Evolutionary conservation across 2,113 vertebrate species (phyloP).

Genomic region (Brachypteracias leptosomus): DNA sequence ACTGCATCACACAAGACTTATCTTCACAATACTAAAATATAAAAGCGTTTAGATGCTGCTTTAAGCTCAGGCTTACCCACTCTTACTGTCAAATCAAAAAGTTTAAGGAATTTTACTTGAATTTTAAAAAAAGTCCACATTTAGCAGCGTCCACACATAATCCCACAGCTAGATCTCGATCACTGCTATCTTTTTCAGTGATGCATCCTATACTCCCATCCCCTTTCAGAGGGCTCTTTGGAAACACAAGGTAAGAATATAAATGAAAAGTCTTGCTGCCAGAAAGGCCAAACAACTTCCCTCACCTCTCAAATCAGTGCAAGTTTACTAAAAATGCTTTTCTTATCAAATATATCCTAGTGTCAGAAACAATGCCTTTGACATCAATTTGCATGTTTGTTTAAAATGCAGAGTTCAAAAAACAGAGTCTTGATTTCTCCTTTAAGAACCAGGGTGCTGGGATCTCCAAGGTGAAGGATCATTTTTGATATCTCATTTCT

Average conservation of each 20-base stretch:
- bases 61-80: neutral
- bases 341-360: neutral
- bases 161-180: neutral
- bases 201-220: neutral
- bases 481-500: conserved; percentile 8
- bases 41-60: neutral
- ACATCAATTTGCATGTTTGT: neutral
- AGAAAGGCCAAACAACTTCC: neutral
- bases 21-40: neutral
- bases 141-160: neutral
- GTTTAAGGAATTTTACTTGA: neutral
- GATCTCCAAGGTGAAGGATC: conserved; percentile 24
- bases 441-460: neutral
- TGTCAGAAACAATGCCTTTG: neutral
- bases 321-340: neutral
- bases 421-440: conserved; percentile 6
- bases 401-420: neutral
- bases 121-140: neutral
- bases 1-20: neutral
- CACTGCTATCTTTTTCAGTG: neutral
- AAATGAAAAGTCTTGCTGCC: neutral
- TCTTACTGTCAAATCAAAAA: neutral
- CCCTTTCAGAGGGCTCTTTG: neutral
- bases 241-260: neutral
- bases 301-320: neutral